A percentile compares a stretch with the other conserved stretches of the same genome.
Evolutionary conservation across 2,113 vertebrate species (phyloP).

Genomic region (Otis tarda): DNA sequence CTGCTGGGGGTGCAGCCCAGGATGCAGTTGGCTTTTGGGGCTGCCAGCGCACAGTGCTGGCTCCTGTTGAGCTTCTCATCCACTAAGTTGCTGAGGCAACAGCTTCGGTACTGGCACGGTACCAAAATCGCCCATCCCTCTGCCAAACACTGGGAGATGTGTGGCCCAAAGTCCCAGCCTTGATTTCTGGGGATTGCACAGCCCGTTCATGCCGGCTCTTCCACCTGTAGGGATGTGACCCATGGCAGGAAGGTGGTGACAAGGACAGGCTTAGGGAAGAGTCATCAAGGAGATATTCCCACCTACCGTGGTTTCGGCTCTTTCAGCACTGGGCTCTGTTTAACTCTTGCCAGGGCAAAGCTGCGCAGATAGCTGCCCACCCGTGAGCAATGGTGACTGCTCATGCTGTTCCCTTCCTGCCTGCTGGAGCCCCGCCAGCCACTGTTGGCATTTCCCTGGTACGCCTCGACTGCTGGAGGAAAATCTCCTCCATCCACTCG

Average conservation of each 20-base stretch:
- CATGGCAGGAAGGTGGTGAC: not conserved
- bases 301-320: fast-evolving
- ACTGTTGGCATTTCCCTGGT: not conserved
- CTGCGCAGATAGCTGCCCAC: not conserved
- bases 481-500: not conserved
- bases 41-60: no score
- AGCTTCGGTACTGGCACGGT: no score
- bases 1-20: no score
- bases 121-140: not conserved
- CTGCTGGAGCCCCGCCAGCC: not conserved
- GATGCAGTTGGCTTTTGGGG: no score
- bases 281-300: not conserved
- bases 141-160: not conserved
- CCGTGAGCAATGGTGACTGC: not conserved
- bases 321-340: not conserved
- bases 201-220: fast-evolving
- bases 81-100: no score
- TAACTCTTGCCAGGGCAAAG: not conserved
- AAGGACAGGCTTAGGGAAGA: not conserved
- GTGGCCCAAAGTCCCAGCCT: not conserved
- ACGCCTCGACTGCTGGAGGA: fast-evolving
- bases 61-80: no score
- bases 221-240: not conserved
- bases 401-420: not conserved
- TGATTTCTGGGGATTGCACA: not conserved